Evolutionary conservation across 2,888 invertebrate species (phyloP).

Genomic region (Hydropsyche betteni): DNA sequence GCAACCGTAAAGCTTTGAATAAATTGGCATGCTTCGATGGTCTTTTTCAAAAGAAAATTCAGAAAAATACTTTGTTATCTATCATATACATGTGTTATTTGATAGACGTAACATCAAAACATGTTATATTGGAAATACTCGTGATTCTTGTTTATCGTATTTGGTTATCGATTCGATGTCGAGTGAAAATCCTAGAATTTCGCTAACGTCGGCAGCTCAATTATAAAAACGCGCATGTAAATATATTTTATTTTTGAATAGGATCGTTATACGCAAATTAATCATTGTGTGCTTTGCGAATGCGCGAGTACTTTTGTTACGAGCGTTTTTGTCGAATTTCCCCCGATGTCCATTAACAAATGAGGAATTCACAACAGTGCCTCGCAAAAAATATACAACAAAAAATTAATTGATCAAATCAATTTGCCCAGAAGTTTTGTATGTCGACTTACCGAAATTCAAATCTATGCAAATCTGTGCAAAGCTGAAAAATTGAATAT

Average conservation of each 20-base stretch:
- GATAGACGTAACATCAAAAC: no score
- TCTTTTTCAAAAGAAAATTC: no score
- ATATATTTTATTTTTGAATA: slow-evolving; percentile 16
- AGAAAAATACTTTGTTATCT: no score
- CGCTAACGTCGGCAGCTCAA: no score
- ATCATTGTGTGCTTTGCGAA: slow-evolving; percentile 23
- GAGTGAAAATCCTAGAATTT: no score
- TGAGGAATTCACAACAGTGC: slow-evolving; percentile 16
- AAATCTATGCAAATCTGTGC: not conserved
- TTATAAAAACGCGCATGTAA: not conserved
- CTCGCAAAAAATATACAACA: not conserved
- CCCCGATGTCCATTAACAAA: slow-evolving; percentile 28
- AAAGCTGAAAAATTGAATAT: not conserved
- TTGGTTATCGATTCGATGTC: no score
- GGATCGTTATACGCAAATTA: slow-evolving; percentile 19
- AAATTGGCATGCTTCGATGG: no score
- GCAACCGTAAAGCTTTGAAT: no score
- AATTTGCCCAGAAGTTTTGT: not conserved
- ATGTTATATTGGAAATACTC: no score
- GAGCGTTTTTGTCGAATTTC: slow-evolving; percentile 30
- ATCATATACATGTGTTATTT: no score
- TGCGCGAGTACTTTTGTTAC: slow-evolving; percentile 12
- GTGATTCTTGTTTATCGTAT: no score
- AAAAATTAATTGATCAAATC: slow-evolving; percentile 3
- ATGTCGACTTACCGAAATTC: not conserved